These are phyloP conservation scores for Genyomyrus donnyi DNA, from an alignment of 2,113 vertebrate species.

Conservation along the genomic window DNA sequence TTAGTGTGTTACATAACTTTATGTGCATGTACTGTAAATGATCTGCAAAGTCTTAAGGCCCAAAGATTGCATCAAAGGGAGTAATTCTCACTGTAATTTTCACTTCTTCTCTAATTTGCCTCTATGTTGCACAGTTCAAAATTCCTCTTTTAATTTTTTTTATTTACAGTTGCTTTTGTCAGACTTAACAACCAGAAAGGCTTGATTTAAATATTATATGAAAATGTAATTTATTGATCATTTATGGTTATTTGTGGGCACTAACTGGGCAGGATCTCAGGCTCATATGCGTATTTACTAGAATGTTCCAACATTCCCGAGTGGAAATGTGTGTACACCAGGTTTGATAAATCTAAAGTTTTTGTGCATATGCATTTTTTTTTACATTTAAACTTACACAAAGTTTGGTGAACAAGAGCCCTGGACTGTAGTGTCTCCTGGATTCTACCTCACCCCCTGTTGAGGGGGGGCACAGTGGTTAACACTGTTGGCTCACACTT, in stretches of 20 bases:
- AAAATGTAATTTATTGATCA: background rate
- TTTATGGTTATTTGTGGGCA: background rate
- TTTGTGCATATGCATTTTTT: background rate
- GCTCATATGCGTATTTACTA: background rate
- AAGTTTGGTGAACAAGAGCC: background rate
- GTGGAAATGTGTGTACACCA: background rate
- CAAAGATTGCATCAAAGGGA: background rate
- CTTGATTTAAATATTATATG: background rate
- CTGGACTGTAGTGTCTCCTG: background rate
- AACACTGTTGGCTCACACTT: too few relatives aligned
- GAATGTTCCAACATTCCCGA: background rate
- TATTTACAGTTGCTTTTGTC: background rate
- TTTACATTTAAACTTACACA: background rate
- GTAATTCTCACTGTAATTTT: background rate
- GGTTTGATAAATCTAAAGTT: background rate
- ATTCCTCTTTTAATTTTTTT: background rate
- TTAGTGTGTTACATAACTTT: background rate
- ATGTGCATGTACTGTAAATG: background rate
- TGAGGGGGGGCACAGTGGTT: too few relatives aligned
- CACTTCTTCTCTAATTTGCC: background rate
- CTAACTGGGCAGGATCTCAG: background rate
- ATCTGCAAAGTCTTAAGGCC: background rate
- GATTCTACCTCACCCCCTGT: background rate
- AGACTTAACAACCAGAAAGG: background rate
- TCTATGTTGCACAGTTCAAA: background rate